phyloP scores from a whole-genome alignment of 2,888 invertebrate genomes.

The Perizoma affinitatum region DNA sequence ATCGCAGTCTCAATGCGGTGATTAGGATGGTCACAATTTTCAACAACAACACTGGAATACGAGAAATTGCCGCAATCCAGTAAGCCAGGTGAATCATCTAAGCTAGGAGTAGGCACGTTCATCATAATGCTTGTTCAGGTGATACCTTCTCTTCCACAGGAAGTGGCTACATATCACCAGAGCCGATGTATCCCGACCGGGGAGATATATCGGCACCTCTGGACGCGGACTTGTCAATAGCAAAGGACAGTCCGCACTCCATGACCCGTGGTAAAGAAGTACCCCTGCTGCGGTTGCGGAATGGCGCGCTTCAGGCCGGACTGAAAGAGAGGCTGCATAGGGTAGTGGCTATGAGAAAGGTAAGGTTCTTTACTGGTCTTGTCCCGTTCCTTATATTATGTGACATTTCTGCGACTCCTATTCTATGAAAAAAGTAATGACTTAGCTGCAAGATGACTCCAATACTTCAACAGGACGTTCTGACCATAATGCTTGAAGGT shows the following conservation, averaged over 20 bases:
- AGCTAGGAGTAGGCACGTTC: no score
- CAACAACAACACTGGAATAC: no score
- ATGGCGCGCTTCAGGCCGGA: slow-evolving; percentile 87
- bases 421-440: no score
- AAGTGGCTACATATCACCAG: slow-evolving; percentile 85
- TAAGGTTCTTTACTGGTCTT: slow-evolving; percentile 36
- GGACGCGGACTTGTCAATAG: slow-evolving; percentile 59
- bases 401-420: no score
- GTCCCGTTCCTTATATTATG: not conserved
- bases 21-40: no score
- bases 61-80: no score
- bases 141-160: slow-evolving; percentile 50
- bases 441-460: no score
- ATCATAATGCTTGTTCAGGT: no score
- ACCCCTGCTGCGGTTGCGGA: slow-evolving; percentile 84
- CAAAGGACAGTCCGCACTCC: slow-evolving; percentile 53
- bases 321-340: slow-evolving; percentile 85
- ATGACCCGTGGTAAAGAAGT: slow-evolving; percentile 58
- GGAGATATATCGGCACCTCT: slow-evolving; percentile 75
- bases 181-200: slow-evolving; percentile 85
- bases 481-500: no score
- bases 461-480: no score
- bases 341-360: slow-evolving; percentile 78
- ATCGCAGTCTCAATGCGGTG: no score
- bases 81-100: no score